Percentiles rank a stretch among this genome's conserved stretches.
phyloP scores from a whole-genome alignment of 2,888 invertebrate genomes.

The Marronus borbonicus region DNA sequence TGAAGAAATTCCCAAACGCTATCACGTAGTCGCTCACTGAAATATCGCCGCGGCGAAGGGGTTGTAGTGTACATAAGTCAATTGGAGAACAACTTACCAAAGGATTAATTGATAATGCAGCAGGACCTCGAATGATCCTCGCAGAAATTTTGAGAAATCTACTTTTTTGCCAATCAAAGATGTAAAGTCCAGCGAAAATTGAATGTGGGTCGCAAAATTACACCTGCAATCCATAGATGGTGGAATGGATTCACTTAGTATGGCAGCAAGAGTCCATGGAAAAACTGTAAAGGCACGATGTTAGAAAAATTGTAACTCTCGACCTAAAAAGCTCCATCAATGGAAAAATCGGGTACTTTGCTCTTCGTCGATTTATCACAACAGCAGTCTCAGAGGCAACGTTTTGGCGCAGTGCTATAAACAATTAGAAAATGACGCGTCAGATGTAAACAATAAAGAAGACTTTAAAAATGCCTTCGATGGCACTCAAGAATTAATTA shows the following conservation, averaged over 20 bases:
- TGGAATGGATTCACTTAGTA: constrained; percentile 97
- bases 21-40: no score
- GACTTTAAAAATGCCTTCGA: constrained; percentile 84
- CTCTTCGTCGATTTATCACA: constrained; percentile 86
- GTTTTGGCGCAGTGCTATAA: constrained; percentile 92
- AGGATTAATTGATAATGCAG: constrained; percentile 85
- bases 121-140: constrained; percentile 95
- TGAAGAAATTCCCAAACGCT: no score
- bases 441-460: constrained; percentile 84
- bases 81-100: constrained; percentile 98
- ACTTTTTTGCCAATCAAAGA: constrained; percentile 85
- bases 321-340: constrained; percentile 83
- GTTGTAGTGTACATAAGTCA: constrained; percentile 68
- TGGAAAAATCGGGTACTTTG: constrained; percentile 76
- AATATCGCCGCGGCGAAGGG: no score
- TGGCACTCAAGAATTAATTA: constrained; percentile 87
- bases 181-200: constrained; percentile 99
- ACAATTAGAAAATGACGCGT: constrained; percentile 82
- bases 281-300: constrained; percentile 82
- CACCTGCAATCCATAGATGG: constrained; percentile 95
- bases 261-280: constrained; percentile 89
- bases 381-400: constrained; percentile 88
- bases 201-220: constrained; percentile 99
- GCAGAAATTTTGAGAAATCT: constrained; percentile 96
- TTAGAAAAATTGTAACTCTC: constrained; percentile 90